These are phyloP conservation scores for Kryptolebias marmoratus DNA, from an alignment of 2,113 vertebrate genomes.

Conservation along the genomic window DNA sequence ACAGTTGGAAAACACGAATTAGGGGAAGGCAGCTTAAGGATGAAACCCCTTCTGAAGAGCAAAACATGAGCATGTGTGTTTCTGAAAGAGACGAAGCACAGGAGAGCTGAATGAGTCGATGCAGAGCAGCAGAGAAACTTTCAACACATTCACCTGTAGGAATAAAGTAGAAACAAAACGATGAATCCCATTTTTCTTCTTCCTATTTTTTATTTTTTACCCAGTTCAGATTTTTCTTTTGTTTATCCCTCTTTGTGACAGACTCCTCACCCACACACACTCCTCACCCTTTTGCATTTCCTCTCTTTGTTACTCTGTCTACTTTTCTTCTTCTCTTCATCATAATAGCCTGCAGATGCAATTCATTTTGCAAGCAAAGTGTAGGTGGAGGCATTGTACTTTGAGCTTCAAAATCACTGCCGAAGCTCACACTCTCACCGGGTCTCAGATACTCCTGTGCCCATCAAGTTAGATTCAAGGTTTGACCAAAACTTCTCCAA, in stretches of 20 bases:
- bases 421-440: slow-evolving; percentile 10
- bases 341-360: slow-evolving; percentile 52
- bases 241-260: slow-evolving; percentile 1
- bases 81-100: slow-evolving; percentile 1
- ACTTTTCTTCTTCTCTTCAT: slow-evolving; percentile 24
- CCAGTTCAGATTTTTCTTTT: background rate
- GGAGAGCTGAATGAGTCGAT: background rate
- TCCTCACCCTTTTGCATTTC: slow-evolving; percentile 7
- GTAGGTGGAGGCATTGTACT: slow-evolving; percentile 57
- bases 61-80: slow-evolving; percentile 19
- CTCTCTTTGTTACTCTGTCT: slow-evolving; percentile 6
- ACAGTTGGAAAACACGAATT: slow-evolving; percentile 58
- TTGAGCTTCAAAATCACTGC: slow-evolving; percentile 19
- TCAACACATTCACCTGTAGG: slow-evolving; percentile 17
- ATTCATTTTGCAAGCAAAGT: slow-evolving; percentile 53
- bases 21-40: slow-evolving; percentile 24
- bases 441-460: slow-evolving; percentile 1
- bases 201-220: background rate
- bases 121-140: background rate
- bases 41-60: slow-evolving; percentile 26
- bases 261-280: slow-evolving; percentile 28
- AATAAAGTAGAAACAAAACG: background rate
- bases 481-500: no score
- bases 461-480: background rate
- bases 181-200: no score